phyloP scores from a whole-genome alignment of 2,888 invertebrate species.

The Caenorhabditis macrosperma region DNA sequence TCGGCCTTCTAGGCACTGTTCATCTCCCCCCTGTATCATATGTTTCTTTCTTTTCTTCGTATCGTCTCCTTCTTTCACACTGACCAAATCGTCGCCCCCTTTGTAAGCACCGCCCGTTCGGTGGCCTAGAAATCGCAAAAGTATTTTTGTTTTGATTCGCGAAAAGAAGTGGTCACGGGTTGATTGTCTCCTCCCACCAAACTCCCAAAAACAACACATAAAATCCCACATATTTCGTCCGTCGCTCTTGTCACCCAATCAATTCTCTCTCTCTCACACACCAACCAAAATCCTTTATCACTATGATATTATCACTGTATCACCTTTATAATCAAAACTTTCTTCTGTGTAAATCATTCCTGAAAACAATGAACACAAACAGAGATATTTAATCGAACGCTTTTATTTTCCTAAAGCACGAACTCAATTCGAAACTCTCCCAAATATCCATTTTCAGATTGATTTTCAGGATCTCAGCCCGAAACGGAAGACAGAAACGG shows the following conservation, averaged over 20 bases:
- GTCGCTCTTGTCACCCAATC: slow-evolving; percentile 9
- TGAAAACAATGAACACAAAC: too few relatives aligned
- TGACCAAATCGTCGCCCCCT: background rate
- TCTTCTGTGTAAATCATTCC: too few relatives aligned
- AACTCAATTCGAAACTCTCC: too few relatives aligned
- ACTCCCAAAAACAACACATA: slow-evolving; percentile 13
- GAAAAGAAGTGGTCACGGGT: slow-evolving; percentile 47
- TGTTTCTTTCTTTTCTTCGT: background rate
- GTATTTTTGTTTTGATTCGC: slow-evolving; percentile 12
- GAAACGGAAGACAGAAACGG: too few relatives aligned
- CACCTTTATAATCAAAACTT: too few relatives aligned
- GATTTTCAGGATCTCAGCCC: too few relatives aligned
- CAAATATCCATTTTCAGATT: too few relatives aligned
- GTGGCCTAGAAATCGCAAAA: slow-evolving; percentile 11
- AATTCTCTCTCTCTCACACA: slow-evolving; percentile 12
- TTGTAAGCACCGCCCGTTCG: too few relatives aligned
- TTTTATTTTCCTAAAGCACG: too few relatives aligned
- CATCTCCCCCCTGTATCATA: slow-evolving; percentile 14
- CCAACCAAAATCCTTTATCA: too few relatives aligned
- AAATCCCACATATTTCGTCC: slow-evolving; percentile 35
- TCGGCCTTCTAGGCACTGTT: slow-evolving; percentile 65
- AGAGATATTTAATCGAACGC: too few relatives aligned
- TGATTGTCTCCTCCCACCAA: slow-evolving; percentile 1
- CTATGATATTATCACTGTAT: too few relatives aligned
- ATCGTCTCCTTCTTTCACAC: slow-evolving; percentile 1